Percentiles rank a stretch among this genome's conserved stretches.
These are phyloP conservation scores for Eustalomyia histrio DNA, from an alignment of 2,888 invertebrate species.

Conservation along the genomic window DNA sequence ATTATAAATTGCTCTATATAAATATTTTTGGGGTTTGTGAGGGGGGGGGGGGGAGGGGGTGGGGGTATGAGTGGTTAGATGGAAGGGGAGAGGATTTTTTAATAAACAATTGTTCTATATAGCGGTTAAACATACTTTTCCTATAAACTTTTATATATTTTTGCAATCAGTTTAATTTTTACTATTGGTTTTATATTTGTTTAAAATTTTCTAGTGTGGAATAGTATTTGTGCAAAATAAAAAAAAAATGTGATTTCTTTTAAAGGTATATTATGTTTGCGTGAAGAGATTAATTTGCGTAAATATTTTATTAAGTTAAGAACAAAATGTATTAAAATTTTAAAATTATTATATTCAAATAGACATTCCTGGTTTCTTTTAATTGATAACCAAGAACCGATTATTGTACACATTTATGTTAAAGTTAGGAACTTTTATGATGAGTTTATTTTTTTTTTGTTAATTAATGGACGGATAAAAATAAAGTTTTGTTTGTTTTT, in stretches of 20 bases:
- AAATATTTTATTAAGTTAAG: background rate
- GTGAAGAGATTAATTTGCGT: background rate
- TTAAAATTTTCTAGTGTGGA: slow-evolving; percentile 12
- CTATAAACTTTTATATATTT: background rate
- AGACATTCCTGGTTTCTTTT: slow-evolving; percentile 36
- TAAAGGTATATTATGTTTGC: background rate
- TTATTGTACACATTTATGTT: slow-evolving; percentile 33
- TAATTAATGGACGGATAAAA: slow-evolving; percentile 76
- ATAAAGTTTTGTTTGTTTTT: slow-evolving; percentile 68
- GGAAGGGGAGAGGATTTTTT: background rate
- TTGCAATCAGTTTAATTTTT: slow-evolving; percentile 30
- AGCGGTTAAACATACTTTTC: slow-evolving; percentile 60
- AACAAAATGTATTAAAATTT: background rate
- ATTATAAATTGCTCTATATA: slow-evolving; percentile 56
- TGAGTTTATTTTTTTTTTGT: slow-evolving; percentile 45
- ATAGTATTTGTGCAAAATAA: background rate
- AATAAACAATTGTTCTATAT: slow-evolving; percentile 42
- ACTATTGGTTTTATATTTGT: slow-evolving; percentile 1
- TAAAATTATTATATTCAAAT: background rate
- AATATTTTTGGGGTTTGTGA: background rate
- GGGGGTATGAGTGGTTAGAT: background rate
- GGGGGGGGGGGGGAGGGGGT: background rate
- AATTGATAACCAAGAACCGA: slow-evolving; percentile 29
- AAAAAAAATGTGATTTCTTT: background rate
- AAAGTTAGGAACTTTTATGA: slow-evolving; percentile 71